Conservation (phyloP, 2,888 invertebrate species). For the Parthenolecanium corni region DNA sequence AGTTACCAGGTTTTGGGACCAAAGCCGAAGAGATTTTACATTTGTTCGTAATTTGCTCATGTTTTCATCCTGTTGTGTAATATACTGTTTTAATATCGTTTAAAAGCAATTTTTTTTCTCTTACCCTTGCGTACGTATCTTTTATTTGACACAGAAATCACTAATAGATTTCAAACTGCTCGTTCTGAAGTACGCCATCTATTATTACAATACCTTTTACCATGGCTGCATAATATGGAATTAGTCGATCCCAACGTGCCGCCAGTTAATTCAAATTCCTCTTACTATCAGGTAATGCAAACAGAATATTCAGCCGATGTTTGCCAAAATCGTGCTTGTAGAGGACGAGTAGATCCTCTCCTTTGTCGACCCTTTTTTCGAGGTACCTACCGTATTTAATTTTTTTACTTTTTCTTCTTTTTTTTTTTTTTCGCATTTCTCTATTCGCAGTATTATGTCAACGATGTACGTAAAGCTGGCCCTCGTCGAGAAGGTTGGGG, state of each 20-base stretch:
- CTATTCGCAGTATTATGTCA: conserved; percentile 53
- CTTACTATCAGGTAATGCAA: conserved; percentile 64
- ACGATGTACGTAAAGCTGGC: conserved; percentile 51
- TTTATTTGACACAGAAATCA: conserved; percentile 61
- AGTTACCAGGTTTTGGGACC: no score
- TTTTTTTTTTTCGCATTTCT: conserved; percentile 45
- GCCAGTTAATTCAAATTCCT: conserved; percentile 58
- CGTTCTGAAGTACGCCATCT: conserved; percentile 83
- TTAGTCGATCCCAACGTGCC: conserved; percentile 92
- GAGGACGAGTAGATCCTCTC: no score
- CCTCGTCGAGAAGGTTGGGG: conserved; percentile 87
- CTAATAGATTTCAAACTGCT: conserved; percentile 91
- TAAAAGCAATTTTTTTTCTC: no score
- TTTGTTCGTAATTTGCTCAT: no score
- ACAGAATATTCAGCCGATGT: no score
- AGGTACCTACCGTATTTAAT: background rate
- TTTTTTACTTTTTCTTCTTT: conserved; percentile 47
- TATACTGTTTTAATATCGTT: no score
- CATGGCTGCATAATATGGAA: conserved; percentile 98
- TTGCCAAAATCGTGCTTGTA: background rate
- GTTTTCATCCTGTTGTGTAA: no score
- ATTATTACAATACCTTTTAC: conserved; percentile 80
- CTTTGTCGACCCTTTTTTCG: no score
- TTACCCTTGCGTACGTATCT: no score
- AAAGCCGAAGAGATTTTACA: no score